Evolutionary conservation across 1,140 invertebrate genomes (phyloP), one percentile per base, ranked within the genome.

Genomic region (Notospermus geniculatus): DNA sequence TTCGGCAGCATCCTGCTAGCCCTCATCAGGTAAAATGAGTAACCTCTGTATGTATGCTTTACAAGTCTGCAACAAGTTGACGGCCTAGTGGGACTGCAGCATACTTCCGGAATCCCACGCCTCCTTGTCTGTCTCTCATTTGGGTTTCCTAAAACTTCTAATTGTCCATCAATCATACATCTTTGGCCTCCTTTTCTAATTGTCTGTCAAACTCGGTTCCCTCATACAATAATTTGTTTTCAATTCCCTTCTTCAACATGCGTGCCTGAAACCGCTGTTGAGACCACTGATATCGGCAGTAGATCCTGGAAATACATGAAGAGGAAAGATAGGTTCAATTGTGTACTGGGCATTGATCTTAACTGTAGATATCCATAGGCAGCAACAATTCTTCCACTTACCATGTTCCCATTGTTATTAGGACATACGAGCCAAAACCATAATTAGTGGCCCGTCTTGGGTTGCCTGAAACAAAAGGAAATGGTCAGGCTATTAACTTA

Each of bases 401-500:
- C 66, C 66, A 68, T 32, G 59, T 60, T 53, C 54, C 54, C 32
- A 59, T 41, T 1, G 57, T 55, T 25, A 63, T 39, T 0, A 65
- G 2, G 5, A 59, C 11, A 52, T 60, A 68, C n/a, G 63, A 59
- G 39, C 63, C 66, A 55, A 63, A 43, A 19, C 57, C 66, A 57
- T 54, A 39, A 32, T 68, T 41, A 9, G 57, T 57, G 45, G 66
- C 54, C 52, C 32, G 55, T 39, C 43, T 25, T 13, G 59, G 57
- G 50, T 68, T 68, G 52, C 66, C 66, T 67, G 52, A 36, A 32
- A 28, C 25, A n/a, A n/a, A n/a, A n/a, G n/a, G n/a, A n/a, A n/a
- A n/a, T n/a, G n/a, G n/a, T n/a, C n/a, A n/a, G n/a, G n/a, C n/a
- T n/a, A n/a, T n/a, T n/a, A n/a, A n/a, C n/a, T n/a, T n/a, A n/a